Base-by-base conservation (phyloP, 2,797 vertebrate genomes). In the Ptychobarbus kaznakovi region DNA sequence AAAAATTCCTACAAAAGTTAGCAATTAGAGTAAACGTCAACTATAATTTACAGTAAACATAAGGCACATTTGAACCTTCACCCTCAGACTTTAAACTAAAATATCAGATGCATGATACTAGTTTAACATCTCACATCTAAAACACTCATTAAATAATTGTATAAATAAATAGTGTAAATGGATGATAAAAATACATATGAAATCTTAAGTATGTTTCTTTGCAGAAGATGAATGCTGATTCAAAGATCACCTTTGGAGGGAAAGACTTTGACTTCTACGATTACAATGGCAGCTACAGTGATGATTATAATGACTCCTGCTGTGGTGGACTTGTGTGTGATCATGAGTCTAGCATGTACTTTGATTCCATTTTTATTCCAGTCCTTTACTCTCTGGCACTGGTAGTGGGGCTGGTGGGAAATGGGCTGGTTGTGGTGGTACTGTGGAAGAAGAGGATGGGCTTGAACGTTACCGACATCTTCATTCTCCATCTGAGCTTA, bases 401-500 rank as follows among this genome's bases (percentile, higher is more conserved):
- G 42, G 9, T 94, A 2, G 84, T 96, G 66, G 95, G 95, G 28
- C 80, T 95, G 12, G 82, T 93, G 49, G 95, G 95, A 38, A 95
- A 96, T 0, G 84, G 88, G 0, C 79, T 94, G 0, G 94, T 95
- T 66, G 90, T 92, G 0, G 82, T 81, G 0, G 94, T 97, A 74
- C 90, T 97, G 89, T 81, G 93, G 87, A 91, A 87, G 68, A 93
- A 92, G 79, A 92, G 88, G 63, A 88, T 11, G 0, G 56, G 44
- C 56, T 94, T 96, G 93, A 88, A 87, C 0, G 95, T 96, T 40
- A 97, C 96, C 0, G 96, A 97, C 86, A 95, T 88, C 38, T 97
- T 98, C 81, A 95, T 97, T 87, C 91, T 98, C 4, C 95, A 97
- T 88, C 92, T 98, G 89, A 94, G 94, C 0, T 6, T 96, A 9